Percentiles rank a stretch among this genome's conserved stretches.
phyloP scores from a whole-genome alignment of 2,888 invertebrate species.

The Pterostichus niger region DNA sequence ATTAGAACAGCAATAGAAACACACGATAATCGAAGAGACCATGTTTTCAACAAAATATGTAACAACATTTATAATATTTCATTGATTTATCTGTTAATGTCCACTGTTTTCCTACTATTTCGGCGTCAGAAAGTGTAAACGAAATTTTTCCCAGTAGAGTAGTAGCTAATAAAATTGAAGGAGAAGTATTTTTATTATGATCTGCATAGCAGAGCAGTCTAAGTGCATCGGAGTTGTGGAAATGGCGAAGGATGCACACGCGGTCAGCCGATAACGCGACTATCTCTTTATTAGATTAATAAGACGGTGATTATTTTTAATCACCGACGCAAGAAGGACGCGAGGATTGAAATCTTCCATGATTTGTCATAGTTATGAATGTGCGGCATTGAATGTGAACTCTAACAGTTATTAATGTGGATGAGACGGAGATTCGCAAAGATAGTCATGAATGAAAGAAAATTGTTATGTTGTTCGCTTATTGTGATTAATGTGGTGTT shows the following conservation, averaged over 20 bases:
- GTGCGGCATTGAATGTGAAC: slow-evolving; percentile 45
- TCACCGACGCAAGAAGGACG: slow-evolving; percentile 56
- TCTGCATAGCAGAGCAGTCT: slow-evolving; percentile 24
- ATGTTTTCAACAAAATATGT: too few relatives aligned
- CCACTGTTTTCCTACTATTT: too few relatives aligned
- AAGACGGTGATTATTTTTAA: slow-evolving; percentile 60
- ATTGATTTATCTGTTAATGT: too few relatives aligned
- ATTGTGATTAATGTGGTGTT: slow-evolving; percentile 48
- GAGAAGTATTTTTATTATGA: too few relatives aligned
- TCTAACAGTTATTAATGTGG: slow-evolving; percentile 49
- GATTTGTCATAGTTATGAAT: slow-evolving; percentile 57
- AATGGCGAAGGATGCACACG: slow-evolving; percentile 49
- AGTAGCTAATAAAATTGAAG: too few relatives aligned
- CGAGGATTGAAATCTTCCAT: slow-evolving; percentile 42
- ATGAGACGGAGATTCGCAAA: slow-evolving; percentile 48
- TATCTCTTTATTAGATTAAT: slow-evolving; percentile 55
- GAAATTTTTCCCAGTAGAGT: too few relatives aligned
- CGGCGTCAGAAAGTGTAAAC: too few relatives aligned
- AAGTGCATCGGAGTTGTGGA: slow-evolving; percentile 18
- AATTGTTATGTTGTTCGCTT: slow-evolving; percentile 43
- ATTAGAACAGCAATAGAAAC: too few relatives aligned
- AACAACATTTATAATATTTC: too few relatives aligned
- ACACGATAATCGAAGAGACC: too few relatives aligned
- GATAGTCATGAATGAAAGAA: slow-evolving; percentile 56
- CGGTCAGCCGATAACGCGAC: slow-evolving; percentile 12